phyloP scores from a whole-genome alignment of 2,888 invertebrate species.

The Chalcosyrphus nemorum region DNA sequence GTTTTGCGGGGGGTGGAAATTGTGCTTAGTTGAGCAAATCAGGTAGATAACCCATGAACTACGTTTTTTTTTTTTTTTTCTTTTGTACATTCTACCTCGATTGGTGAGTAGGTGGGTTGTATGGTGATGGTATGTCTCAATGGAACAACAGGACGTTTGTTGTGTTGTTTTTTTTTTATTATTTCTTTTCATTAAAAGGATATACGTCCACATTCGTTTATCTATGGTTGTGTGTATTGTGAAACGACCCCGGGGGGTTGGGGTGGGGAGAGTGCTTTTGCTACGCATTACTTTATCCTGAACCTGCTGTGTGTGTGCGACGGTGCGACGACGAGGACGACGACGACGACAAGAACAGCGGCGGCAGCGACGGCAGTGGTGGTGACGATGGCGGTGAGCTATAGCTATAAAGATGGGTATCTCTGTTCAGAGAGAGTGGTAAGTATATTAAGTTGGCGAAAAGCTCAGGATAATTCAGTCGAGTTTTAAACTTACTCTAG shows the following conservation, averaged over 20 bases:
- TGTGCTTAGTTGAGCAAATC: slow-evolving; percentile 43
- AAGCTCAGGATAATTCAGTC: slow-evolving; percentile 80
- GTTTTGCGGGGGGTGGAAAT: slow-evolving; percentile 14
- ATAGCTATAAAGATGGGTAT: slow-evolving; percentile 15
- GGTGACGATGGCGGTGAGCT: not conserved
- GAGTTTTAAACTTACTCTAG: slow-evolving; percentile 82
- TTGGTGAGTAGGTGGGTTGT: not conserved
- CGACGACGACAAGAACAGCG: not conserved
- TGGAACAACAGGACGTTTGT: slow-evolving; percentile 21
- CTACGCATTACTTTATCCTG: slow-evolving; percentile 67
- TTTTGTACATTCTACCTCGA: not conserved
- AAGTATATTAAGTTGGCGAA: slow-evolving; percentile 77
- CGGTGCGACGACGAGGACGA: not conserved
- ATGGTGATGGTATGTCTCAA: slow-evolving; percentile 8
- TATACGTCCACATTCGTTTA: slow-evolving; percentile 14
- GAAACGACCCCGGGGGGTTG: not conserved
- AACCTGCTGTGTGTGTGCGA: slow-evolving; percentile 10
- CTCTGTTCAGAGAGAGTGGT: slow-evolving; percentile 46
- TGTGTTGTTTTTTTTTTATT: not conserved
- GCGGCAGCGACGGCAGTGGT: not conserved
- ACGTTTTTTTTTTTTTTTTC: slow-evolving; percentile 18
- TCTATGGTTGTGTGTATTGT: slow-evolving; percentile 14
- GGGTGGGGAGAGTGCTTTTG: slow-evolving; percentile 24
- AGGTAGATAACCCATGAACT: slow-evolving; percentile 59
- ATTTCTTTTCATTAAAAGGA: slow-evolving; percentile 23